Conservation (phyloP, 2,797 vertebrate species). For the Gymnopithys bicolor region DNA sequence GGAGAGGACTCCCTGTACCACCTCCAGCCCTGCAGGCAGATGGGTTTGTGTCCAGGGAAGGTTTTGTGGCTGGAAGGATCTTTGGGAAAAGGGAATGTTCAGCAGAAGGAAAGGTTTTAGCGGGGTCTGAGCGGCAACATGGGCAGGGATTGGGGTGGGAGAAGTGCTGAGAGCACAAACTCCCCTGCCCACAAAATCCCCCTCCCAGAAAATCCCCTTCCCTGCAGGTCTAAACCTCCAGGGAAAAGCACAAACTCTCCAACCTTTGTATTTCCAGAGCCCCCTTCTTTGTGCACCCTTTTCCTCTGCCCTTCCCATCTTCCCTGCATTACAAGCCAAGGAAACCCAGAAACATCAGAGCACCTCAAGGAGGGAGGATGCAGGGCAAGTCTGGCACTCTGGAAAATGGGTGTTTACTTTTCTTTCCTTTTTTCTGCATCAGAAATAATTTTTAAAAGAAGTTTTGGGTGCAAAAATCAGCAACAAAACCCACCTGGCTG, state of each 20-base stretch:
- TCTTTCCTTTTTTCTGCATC: rapidly evolving
- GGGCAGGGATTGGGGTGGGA: not conserved
- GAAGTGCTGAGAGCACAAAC: not conserved
- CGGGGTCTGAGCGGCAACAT: rapidly evolving
- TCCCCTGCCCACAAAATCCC: not conserved
- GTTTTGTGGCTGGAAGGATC: rapidly evolving
- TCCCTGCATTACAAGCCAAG: rapidly evolving
- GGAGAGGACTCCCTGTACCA: rapidly evolving
- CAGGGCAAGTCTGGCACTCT: too few relatives aligned
- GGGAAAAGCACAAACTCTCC: not conserved
- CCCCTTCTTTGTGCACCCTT: not conserved
- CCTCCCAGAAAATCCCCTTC: not conserved
- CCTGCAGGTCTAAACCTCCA: not conserved
- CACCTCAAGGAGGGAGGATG: rapidly evolving
- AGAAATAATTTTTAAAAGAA: not conserved
- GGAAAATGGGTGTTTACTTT: not conserved
- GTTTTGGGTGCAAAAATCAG: not conserved
- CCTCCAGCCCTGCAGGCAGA: not conserved
- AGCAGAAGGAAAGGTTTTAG: not conserved
- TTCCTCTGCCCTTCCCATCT: not conserved
- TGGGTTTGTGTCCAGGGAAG: not conserved
- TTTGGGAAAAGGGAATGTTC: not conserved
- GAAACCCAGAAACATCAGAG: rapidly evolving
- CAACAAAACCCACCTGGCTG: rapidly evolving
- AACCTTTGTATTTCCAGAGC: not conserved